phyloP scores from a whole-genome alignment of 2,888 invertebrate genomes.

The Danaus chrysippus region DNA sequence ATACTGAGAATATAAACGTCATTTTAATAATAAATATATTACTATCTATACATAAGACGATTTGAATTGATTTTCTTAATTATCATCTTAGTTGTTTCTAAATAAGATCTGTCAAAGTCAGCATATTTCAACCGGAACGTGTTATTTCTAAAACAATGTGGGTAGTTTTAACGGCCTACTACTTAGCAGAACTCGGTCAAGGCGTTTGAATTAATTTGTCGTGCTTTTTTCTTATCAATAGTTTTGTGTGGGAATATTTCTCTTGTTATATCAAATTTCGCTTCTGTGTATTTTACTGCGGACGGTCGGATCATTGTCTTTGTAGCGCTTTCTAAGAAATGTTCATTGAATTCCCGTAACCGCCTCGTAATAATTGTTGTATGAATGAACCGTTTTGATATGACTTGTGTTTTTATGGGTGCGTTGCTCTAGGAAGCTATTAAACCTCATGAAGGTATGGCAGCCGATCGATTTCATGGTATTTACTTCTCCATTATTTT shows the following conservation, averaged over 20 bases:
- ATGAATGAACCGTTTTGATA: conserved; percentile 13
- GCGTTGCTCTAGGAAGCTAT: conserved; percentile 4
- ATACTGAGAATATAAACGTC: too few species aligned
- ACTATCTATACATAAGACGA: too few species aligned
- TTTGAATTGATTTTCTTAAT: too few species aligned
- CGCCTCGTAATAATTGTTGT: conserved; percentile 15
- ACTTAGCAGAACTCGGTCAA: conserved; percentile 46
- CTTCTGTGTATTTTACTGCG: conserved; percentile 47
- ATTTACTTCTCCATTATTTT: too few species aligned
- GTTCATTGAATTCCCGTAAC: conserved; percentile 22
- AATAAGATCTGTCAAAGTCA: background rate
- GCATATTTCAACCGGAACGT: conserved; percentile 6
- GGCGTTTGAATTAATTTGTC: conserved; percentile 41
- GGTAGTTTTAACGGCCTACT: conserved; percentile 33
- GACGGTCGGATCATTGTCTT: conserved; percentile 25
- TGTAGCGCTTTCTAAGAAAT: conserved; percentile 25
- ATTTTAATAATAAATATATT: too few species aligned
- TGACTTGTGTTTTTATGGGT: background rate
- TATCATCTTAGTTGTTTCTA: too few species aligned
- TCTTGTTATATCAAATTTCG: conserved; percentile 68
- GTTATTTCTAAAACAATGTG: conserved; percentile 26
- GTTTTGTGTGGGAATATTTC: conserved; percentile 30
- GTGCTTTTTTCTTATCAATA: conserved; percentile 46
- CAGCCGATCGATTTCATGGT: background rate
- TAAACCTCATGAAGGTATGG: background rate